Evolutionary conservation across 2,797 vertebrate species (phyloP), one percentile per base, ranked within the genome.

Genomic region (Lithobates sylvaticus): DNA sequence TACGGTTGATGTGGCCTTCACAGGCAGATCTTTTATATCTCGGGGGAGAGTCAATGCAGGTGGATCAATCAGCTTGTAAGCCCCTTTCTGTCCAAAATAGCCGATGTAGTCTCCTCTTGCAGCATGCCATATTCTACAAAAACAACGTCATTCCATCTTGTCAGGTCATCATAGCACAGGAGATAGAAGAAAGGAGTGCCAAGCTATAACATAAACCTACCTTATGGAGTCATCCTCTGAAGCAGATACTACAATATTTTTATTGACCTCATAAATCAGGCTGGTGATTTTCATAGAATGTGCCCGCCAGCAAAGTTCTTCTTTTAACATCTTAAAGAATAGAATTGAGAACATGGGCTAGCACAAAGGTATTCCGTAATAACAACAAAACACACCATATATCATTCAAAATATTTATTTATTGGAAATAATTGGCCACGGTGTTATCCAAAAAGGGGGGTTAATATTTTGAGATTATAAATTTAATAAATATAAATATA

Each of bases 151-250:
- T 34, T 5, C 3, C 10, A 10, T n/a, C 36, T 77, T 64, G 54
- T 36, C 58, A 77, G n/a, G 15, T n/a, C n/a, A n/a, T n/a, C 2
- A 5, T 23, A n/a, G 10, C 8, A 18, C 29, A n/a, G 29, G 34
- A 36, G 42, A 2, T 26, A 76, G 29, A 44, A 44, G 13, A 29
- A 26, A 74, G 42, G 42, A 72, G 3, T 2, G 18, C 1, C 42
- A 18, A 39, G 54, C 10, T 64, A 15, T 77, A n/a, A 75, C 26
- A 9, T 12, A 75, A 61, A 34, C 47, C 64, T 81, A 81, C 78
- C 78, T 81, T 34, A 81, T 34, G 29, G 78, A 81, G 50, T 67
- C 78, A 81, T 81, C 78, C 50, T 0, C 44, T 70, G 78, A 81
- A 2, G 78, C 78, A 70, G 78, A 81, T 71, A 70, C 29, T 27